Evolutionary conservation across 2,797 vertebrate species (phyloP), one percentile per base, ranked within the genome.

Genomic region (Odontamblyopus lacepedii): DNA sequence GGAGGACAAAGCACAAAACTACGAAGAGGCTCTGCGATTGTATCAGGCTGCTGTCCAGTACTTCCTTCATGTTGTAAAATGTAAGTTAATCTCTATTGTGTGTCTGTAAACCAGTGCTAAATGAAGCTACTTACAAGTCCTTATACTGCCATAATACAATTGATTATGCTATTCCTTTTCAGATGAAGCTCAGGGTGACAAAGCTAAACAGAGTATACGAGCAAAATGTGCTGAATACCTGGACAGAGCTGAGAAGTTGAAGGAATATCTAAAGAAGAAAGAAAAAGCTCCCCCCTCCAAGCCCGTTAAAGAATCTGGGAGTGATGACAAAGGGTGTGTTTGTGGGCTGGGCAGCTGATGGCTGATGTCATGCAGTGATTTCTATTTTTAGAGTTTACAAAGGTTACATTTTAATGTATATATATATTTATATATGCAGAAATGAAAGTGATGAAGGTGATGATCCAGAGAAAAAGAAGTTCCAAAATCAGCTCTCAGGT

Each of bases 371-470:
- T 80, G 77, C 32, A 1, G 3, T 72, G 66, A 32, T 70, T 62
- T 1, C 32, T 74, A 23, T 30, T 59, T 8, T 35, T n/a, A 19
- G 57, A 15, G 8, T n/a, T 35, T 35, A 50, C 32, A 59, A n/a
- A 29, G 48, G 9, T 41, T 55, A 61, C 18, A 51, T 35, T 29
- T 32, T 6, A n/a, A 44, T 15, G 1, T 18, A 48, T 12, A 26
- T 30, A 6, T 15, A 26, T 38, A 6, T 26, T 75, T 11, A 71
- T 63, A 73, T 35, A 82, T 35, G 77, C 2, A 99, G 98, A 88
- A 98, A 97, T 93, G 98, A 99, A 72, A 99, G 97, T 63, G 98
- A 99, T 92, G 97, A 97, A 15, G 97, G 96, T 78, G 96, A 95
- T 66, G 92, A 99, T 83, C 96, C 97, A 71, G 98, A 99, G 87